Evolutionary conservation across 1,140 invertebrate genomes (phyloP), one percentile per base, ranked within the genome.

Genomic region (Cardiocondyla obscurior): DNA sequence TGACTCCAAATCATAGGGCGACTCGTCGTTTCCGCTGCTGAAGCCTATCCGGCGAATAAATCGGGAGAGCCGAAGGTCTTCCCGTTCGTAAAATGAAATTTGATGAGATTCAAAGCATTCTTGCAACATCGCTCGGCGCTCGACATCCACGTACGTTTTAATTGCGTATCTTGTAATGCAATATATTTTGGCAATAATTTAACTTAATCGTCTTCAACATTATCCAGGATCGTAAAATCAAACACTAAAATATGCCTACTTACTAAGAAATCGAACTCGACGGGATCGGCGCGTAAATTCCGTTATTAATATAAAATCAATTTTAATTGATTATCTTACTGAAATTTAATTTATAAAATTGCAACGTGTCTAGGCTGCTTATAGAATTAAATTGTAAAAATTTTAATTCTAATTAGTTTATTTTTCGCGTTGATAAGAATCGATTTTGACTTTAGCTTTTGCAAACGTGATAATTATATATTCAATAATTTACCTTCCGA

Each of bases 401-500:
- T 65, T 19, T n/a, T 44, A 67, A 3, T 16, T 67, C 1, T 46
- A 16, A 36, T 44, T 33, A 44, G n/a, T 42, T 44, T 42, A 42
- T 19, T 25, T 25, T 6, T 65, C 19, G 22, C 14, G 7, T 42
- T 10, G 28, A 49, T 14, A 44, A 25, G 30, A 44, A 30, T n/a
- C 36, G 22, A 58, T 16, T 58, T 5, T n/a, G 25, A 39, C 42
- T 1, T 28, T 10, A 3, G 7, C 36, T 3, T 42, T n/a, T n/a
- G 19, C n/a, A n/a, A 19, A 49, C n/a, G 14, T n/a, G n/a, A n/a
- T n/a, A n/a, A n/a, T n/a, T n/a, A n/a, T n/a, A n/a, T n/a, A n/a
- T 49, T 49, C 22, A 3, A 12, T 74, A 49, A 60, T 19, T 3
- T 76, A 76, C 72, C 72, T 76, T 76, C 28, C 25, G 39, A n/a